Evolutionary conservation across 2,113 vertebrate genomes (phyloP).

Genomic region (Hippocampus guttulatus): DNA sequence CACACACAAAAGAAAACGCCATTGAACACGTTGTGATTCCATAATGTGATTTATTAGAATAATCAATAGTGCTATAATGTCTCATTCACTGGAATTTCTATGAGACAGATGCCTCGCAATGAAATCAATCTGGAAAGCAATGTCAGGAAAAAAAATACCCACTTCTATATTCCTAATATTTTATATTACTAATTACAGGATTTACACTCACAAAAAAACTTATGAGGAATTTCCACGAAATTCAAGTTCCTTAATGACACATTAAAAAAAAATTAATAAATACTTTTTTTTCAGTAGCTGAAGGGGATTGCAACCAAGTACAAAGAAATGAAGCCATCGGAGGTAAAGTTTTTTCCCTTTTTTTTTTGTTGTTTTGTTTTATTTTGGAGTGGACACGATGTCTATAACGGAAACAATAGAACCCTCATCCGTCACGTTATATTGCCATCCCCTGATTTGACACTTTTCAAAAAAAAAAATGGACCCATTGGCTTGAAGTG

Average conservation of each 20-base stretch:
- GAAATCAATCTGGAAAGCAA: constrained; percentile 59
- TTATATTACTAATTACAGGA: constrained; percentile 77
- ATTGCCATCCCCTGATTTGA: constrained; percentile 5
- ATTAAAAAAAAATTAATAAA: constrained; percentile 65
- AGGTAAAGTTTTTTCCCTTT: not conserved
- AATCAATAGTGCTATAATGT: constrained; percentile 72
- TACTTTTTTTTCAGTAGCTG: constrained; percentile 41
- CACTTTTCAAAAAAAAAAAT: constrained; percentile 5
- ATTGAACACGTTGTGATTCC: constrained; percentile 49
- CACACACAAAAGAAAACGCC: constrained; percentile 45
- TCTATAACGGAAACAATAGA: constrained; percentile 11
- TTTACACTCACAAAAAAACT: constrained; percentile 64
- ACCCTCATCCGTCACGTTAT: constrained; percentile 19
- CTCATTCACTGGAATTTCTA: constrained; percentile 54
- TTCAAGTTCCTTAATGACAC: constrained; percentile 30
- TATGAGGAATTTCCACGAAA: constrained; percentile 54
- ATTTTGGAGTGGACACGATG: not conserved
- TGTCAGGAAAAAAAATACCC: constrained; percentile 25
- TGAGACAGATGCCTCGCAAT: constrained; percentile 52
- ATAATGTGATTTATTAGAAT: constrained; percentile 73
- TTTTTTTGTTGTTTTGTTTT: not conserved
- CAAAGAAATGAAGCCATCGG: not conserved
- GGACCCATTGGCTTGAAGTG: not conserved
- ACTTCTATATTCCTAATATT: constrained; percentile 55
- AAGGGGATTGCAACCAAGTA: not conserved